Conservation (phyloP, 2,113 vertebrate species). For the Calidris pugnax region DNA sequence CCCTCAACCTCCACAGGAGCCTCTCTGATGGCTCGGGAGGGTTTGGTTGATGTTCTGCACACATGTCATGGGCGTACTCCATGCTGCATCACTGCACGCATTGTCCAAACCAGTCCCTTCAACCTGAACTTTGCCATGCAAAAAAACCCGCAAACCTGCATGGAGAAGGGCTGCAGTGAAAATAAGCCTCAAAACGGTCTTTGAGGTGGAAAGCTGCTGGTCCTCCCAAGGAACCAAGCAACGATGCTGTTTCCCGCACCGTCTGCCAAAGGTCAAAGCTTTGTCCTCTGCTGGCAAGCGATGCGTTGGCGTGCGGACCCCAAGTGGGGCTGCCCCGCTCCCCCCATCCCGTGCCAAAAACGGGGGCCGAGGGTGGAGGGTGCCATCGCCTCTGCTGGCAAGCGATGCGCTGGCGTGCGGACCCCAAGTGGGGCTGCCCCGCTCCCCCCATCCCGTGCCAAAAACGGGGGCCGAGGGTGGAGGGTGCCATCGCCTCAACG, state of each 20-base stretch:
- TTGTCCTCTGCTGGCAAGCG: conserved; percentile 12
- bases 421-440: not conserved
- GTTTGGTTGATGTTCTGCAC: not conserved
- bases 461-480: conserved; percentile 47
- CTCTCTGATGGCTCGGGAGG: not conserved
- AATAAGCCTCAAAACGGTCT: not conserved
- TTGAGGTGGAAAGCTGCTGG: conserved; percentile 4
- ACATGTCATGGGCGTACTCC: not conserved
- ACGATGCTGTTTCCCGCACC: not conserved
- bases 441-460: not conserved
- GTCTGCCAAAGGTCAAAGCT: conserved; percentile 41
- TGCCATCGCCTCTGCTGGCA: conserved; percentile 47
- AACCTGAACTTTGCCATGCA: not conserved
- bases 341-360: not conserved
- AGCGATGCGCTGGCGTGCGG: not conserved
- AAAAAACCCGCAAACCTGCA: not conserved
- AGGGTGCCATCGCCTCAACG: conserved; percentile 79
- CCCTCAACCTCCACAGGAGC: not conserved
- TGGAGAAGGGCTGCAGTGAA: not conserved
- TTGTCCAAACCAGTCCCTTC: not conserved
- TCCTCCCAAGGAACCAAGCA: conserved; percentile 23
- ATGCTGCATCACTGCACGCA: not conserved
- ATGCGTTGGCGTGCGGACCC: not conserved
- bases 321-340: not conserved
- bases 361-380: conserved; percentile 59